phyloP scores from a whole-genome alignment of 1,140 invertebrate genomes.

The Diprion similis region DNA sequence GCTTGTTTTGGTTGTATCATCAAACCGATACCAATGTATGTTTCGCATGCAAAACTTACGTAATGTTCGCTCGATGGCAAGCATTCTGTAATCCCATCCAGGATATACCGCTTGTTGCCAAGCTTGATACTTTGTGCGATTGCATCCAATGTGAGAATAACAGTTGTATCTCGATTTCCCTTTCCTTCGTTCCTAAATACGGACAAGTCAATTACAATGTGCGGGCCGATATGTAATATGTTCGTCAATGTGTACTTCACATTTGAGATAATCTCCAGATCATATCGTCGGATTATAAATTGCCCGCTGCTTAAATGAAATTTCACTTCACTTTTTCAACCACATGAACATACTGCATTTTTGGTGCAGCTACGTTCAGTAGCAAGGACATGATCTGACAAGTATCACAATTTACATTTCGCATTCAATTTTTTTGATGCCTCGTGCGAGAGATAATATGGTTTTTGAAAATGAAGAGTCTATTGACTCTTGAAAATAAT shows the following conservation, averaged over 20 bases:
- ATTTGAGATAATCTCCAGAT: neutral
- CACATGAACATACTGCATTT: neutral
- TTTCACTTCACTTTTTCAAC: neutral
- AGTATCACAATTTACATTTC: neutral
- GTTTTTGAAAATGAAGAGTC: neutral
- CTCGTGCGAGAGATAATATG: neutral
- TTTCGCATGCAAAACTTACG: slow-evolving; percentile 9
- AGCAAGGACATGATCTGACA: neutral
- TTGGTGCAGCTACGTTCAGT: neutral
- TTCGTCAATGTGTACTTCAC: neutral
- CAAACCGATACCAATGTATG: slow-evolving; percentile 20
- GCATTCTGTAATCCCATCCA: slow-evolving; percentile 14
- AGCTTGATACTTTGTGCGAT: neutral
- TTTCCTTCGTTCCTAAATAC: neutral
- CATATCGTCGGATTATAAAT: neutral
- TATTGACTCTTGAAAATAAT: neutral
- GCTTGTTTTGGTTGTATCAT: slow-evolving; percentile 12
- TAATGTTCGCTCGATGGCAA: slow-evolving; percentile 10
- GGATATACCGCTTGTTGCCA: slow-evolving; percentile 10
- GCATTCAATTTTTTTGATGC: neutral
- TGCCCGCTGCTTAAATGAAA: neutral
- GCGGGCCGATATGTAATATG: neutral
- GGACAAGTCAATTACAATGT: neutral
- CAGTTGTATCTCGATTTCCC: neutral
- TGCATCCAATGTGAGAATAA: neutral